Evolutionary conservation across 1,140 invertebrate genomes (phyloP), one percentile per base, ranked within the genome.

Genomic region (Drosophila pseudoobscura): DNA sequence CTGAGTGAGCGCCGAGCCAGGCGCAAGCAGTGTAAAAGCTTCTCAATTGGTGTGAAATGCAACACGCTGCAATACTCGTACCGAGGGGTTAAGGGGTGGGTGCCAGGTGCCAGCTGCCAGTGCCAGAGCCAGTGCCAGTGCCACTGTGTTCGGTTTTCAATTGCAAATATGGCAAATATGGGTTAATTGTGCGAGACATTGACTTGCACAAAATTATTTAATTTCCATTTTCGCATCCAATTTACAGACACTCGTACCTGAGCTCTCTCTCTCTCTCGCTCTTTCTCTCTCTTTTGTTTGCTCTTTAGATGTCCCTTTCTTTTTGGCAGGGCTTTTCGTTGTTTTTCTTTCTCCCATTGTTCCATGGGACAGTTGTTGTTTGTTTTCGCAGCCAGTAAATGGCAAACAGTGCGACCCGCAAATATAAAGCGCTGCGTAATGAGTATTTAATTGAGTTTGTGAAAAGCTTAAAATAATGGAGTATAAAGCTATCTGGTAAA

Each of bases 31-130:
- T 55, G 55, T 53, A 57, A 71, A 82, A 74, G 71, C 77, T 66
- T 59, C 78, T 39, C 69, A 88, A 75, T 73, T 88, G 84, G 83
- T 88, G 83, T 88, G 83, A 88, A 88, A 88, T 88, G 78, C 83
- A 88, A 83, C 84, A 88, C 80, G 83, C 78, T 66, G 41, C 54
- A 45, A 61, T 53, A 43, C 26, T 26, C 24, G 24, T 11, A 46
- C 50, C 3, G 8, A n/a, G 5, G 5, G 35, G 47, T 4, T 9
- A n/a, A 5, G 44, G 31, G 15, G n/a, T 31, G 44, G 65, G 31
- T 49, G 43, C 15, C n/a, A 9, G 26, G 15, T 31, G 35, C 29
- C 26, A 8, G 49, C 20, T 50, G 66, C 24, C 4, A 26, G 24
- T 26, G 3, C 24, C 24, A 24, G 24, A 5, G 55, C 64, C 31